These are phyloP conservation scores for Danio kyathit DNA, from an alignment of 2,797 vertebrate genomes.

Conservation along the genomic window DNA sequence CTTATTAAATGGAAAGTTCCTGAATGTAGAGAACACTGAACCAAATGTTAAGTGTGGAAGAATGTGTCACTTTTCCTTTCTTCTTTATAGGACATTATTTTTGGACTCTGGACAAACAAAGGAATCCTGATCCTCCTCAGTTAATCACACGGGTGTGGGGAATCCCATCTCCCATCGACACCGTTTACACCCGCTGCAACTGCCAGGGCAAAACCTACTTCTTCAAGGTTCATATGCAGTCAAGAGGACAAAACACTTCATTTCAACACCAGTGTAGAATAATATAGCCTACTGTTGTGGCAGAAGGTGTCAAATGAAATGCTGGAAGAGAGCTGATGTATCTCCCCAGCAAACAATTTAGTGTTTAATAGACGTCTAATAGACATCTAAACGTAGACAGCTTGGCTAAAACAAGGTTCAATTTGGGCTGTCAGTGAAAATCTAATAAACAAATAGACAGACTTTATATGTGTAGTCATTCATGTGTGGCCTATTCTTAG, in stretches of 20 bases:
- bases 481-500: too few species aligned
- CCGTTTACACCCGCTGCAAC: constrained; percentile 94
- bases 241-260: not conserved
- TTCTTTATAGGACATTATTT: constrained; percentile 88
- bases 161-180: constrained; percentile 92
- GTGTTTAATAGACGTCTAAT: too few species aligned
- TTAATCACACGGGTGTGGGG: constrained; percentile 90
- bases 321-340: not conserved
- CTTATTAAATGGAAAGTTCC: not conserved
- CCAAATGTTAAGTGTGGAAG: not conserved
- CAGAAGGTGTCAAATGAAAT: not conserved
- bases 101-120: constrained; percentile 85
- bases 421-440: too few species aligned
- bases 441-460: too few species aligned
- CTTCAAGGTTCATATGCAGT: constrained; percentile 84
- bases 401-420: too few species aligned
- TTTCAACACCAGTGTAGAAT: not conserved
- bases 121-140: constrained; percentile 77
- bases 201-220: constrained; percentile 96
- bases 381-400: too few species aligned
- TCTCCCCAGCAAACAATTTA: not conserved
- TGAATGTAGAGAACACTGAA: not conserved
- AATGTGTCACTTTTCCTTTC: not conserved
- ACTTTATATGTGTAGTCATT: too few species aligned
- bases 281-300: not conserved